Evolutionary conservation across 2,888 invertebrate genomes (phyloP).

Genomic region (Netelia virgata): DNA sequence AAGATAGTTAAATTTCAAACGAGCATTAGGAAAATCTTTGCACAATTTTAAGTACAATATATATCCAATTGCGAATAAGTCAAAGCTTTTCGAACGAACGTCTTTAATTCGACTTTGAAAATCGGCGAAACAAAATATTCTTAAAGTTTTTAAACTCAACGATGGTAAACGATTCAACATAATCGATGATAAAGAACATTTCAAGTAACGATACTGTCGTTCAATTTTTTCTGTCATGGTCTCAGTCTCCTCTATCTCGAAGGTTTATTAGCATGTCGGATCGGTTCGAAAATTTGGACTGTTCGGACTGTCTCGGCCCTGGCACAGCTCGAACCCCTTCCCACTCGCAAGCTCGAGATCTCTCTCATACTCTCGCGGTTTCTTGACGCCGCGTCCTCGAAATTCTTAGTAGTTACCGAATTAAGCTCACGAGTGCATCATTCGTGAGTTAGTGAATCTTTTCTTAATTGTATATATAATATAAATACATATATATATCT

Average conservation of each 20-base stretch:
- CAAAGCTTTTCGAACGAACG: too few species aligned
- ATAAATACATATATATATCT: neutral
- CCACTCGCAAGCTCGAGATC: slow-evolving; percentile 47
- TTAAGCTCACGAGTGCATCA: slow-evolving; percentile 59
- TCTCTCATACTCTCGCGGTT: slow-evolving; percentile 30
- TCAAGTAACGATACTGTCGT: neutral
- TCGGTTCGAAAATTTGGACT: slow-evolving; percentile 8
- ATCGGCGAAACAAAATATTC: too few species aligned
- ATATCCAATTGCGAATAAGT: too few species aligned
- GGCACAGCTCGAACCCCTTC: slow-evolving; percentile 59
- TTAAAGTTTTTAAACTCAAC: neutral
- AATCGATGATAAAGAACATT: neutral
- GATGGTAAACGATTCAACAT: neutral
- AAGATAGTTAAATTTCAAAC: too few species aligned
- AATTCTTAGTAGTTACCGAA: slow-evolving; percentile 56
- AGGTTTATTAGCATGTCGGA: neutral
- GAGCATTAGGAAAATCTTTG: too few species aligned
- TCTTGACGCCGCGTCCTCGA: slow-evolving; percentile 41
- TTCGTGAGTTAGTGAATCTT: slow-evolving; percentile 22
- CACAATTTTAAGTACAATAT: too few species aligned
- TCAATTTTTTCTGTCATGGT: neutral
- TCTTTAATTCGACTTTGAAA: too few species aligned
- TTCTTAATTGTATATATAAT: neutral
- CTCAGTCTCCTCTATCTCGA: neutral
- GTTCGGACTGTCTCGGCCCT: slow-evolving; percentile 46